Evolutionary conservation across 23 tunicate genomes (phyloP), one percentile per base, ranked within the genome.

Genomic region (Ciona savignyi): DNA sequence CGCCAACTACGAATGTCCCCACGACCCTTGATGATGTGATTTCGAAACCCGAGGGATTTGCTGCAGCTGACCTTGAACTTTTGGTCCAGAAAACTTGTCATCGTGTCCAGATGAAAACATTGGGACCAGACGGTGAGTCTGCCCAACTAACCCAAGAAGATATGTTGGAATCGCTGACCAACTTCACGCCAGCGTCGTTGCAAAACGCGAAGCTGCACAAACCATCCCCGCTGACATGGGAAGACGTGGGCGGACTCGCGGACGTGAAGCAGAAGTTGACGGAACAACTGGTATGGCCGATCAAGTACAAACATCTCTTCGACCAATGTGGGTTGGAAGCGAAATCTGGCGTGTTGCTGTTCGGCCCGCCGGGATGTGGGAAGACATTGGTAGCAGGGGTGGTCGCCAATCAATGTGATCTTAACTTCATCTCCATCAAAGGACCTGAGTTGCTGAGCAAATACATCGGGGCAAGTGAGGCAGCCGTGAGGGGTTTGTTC

Each of bases 381-480:
- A 89, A 89, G 60, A 89, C 96, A 1, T 72, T 89, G 2, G 42
- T 89, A 1, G 96, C 96, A 19, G 73, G 82, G 3, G 88, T 75
- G 0, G 96, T 89, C 29, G 96, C 96, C 9, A 81, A 79, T 29
- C 82, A 82, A 51, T 89, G 96, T 42, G 62, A 64, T 0, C 80
- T 89, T 25, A 82, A 89, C 63, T 89, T 89, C 96, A 88, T 0
- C n/a, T n/a, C n/a, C n/a, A n/a, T n/a, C n/a, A n/a, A n/a, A n/a
- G n/a, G n/a, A n/a, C n/a, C n/a, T n/a, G 96, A 89, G 42, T 73
- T 89, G 25, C 48, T 89, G 51, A 82, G 79, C 77, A 82, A 82
- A 34, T 89, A 89, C 70, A 89, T 89, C 67, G 96, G 96, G 0
- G 96, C 96, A 0, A 89, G 96, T 73, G 96, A 89, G 62, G 96